Evolutionary conservation across 2,113 vertebrate species (phyloP).

Genomic region (Caranx ignobilis): DNA sequence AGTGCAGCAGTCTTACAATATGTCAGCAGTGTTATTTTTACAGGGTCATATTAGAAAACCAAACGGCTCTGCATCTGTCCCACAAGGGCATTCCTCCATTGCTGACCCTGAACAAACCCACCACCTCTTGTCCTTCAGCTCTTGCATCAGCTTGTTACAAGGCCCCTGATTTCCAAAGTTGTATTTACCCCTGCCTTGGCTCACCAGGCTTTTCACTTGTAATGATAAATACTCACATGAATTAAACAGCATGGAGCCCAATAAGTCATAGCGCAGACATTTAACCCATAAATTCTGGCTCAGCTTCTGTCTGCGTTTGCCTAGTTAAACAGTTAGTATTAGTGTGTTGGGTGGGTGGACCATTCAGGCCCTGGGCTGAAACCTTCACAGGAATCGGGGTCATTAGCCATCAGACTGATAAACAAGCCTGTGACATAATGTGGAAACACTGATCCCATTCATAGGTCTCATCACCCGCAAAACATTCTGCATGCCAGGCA

Average conservation of each 20-base stretch:
- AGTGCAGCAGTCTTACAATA: conserved; percentile 71
- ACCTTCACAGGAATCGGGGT: conserved; percentile 62
- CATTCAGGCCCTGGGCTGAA: conserved; percentile 55
- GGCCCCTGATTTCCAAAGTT: conserved; percentile 63
- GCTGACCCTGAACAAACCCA: conserved; percentile 73
- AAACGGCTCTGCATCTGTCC: conserved; percentile 75
- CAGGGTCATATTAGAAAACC: conserved; percentile 77
- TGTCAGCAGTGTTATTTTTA: conserved; percentile 84
- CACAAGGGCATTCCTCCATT: conserved; percentile 74
- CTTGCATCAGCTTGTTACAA: conserved; percentile 64
- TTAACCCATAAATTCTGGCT: conserved; percentile 59
- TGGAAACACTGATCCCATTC: conserved; percentile 85
- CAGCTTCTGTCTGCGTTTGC: conserved; percentile 53
- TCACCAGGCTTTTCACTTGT: conserved; percentile 65
- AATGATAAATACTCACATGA: conserved; percentile 70
- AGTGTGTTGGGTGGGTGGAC: conserved; percentile 36
- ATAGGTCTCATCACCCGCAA: conserved; percentile 73
- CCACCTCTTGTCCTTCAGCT: conserved; percentile 59
- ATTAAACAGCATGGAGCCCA: conserved; percentile 70
- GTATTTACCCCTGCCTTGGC: conserved; percentile 64
- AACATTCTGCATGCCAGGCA: conserved; percentile 75
- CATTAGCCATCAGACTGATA: conserved; percentile 74
- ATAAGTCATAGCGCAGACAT: conserved; percentile 62
- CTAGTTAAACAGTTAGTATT: conserved; percentile 56
- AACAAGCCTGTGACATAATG: conserved; percentile 81